A percentile compares a stretch with the other conserved stretches of the same genome.
Conservation (phyloP, 2,797 vertebrate genomes). For the Anas bahamensis region DNA sequence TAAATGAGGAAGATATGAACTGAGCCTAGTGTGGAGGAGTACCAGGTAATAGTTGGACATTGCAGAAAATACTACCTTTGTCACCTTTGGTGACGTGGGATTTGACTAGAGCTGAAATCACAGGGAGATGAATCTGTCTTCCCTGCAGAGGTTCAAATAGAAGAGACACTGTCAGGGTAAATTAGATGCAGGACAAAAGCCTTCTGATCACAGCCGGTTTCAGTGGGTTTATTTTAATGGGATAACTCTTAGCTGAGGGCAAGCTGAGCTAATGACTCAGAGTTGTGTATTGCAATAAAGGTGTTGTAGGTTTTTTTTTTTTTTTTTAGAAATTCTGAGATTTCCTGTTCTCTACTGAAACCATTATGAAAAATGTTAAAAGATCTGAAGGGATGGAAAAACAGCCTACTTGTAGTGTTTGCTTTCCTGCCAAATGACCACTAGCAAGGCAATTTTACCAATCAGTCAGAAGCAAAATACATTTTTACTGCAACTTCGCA, state of each 20-base stretch:
- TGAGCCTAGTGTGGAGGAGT: neutral
- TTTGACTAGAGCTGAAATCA: neutral
- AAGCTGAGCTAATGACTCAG: neutral
- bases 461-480: neutral
- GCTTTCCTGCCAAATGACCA: neutral
- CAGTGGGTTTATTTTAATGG: constrained; percentile 7
- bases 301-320: neutral
- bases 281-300: neutral
- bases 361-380: neutral
- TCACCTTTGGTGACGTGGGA: neutral
- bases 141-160: neutral
- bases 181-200: constrained; percentile 9
- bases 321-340: neutral
- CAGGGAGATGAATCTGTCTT: neutral
- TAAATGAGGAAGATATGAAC: neutral
- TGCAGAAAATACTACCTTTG: neutral
- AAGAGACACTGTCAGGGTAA: neutral
- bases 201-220: neutral
- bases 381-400: neutral
- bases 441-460: neutral
- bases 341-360: constrained; percentile 1
- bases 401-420: neutral
- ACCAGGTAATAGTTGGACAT: neutral
- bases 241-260: neutral
- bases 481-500: neutral